Evolutionary conservation across 2,888 invertebrate species (phyloP), one percentile per base, ranked within the genome.

Genomic region (Vanessa cardui): DNA sequence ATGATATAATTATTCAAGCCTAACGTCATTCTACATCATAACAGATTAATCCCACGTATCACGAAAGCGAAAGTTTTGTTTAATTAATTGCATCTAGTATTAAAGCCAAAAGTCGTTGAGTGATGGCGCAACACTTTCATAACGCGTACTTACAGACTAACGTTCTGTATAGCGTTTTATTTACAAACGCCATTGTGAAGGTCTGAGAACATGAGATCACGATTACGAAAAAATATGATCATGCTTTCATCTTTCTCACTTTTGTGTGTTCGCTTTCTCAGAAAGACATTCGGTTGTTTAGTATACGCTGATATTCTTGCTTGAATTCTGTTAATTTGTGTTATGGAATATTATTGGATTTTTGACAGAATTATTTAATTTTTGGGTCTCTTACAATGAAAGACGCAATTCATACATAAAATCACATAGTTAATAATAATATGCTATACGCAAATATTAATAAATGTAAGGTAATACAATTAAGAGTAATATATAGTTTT

Each of bases 51-150:
- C 70, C 60, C 71, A 73, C 70, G 70, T 70, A 64, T 69, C 61
- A 72, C 70, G 68, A 74, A 75, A 75, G 75, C 72, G 77, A 78
- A 76, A 75, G 75, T 70, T 80, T 75, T 47, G 33, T 56, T 56
- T 56, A 81, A 87, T 87, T 87, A 88, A 89, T 86, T 81, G 79
- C 78, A 75, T 78, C 78, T 77, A 78, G 39, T 62, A 78, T 78
- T 77, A 77, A 78, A 73, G 72, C 74, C 76, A 78, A 80, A 78
- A 79, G 78, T 71, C 78, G 80, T 81, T 80, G 78, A 80, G 75
- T 73, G 76, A 80, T 88, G 83, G 76, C 81, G 88, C 83, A 88
- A 89, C 80, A 80, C 85, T 85, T 84, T 87, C 84, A 78, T 85
- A 77, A 67, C 68, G 62, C 62, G 70, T 68, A 68, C 70, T 66